These are phyloP conservation scores for Drosophila burlai DNA, from an alignment of 1,140 invertebrate species.

Conservation along the genomic window DNA sequence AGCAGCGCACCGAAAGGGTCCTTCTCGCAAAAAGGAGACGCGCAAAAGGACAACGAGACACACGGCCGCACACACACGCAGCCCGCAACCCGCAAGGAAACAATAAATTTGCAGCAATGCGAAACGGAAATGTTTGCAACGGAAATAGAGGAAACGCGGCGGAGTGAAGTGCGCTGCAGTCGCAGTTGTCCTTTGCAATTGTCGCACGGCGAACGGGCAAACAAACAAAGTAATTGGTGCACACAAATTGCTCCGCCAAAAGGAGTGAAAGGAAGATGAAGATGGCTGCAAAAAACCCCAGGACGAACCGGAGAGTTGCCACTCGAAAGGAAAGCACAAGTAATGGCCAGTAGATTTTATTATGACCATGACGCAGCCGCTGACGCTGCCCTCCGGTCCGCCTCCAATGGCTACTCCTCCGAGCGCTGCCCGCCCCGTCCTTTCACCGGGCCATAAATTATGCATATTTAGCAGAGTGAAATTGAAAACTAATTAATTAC, in stretches of 20 bases:
- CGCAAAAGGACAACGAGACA: slow-evolving; percentile 25
- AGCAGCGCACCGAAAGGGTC: slow-evolving; percentile 55
- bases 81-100: slow-evolving; percentile 70
- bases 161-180: slow-evolving; percentile 45
- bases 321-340: slow-evolving; percentile 48
- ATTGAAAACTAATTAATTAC: slow-evolving; percentile 84
- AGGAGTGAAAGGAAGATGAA: slow-evolving; percentile 23
- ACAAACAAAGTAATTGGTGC: slow-evolving; percentile 79
- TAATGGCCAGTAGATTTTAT: slow-evolving; percentile 77
- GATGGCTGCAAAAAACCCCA: slow-evolving; percentile 1
- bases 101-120: slow-evolving; percentile 79
- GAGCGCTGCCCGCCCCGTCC: neutral
- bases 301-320: slow-evolving; percentile 29
- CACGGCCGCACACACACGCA: slow-evolving; percentile 19
- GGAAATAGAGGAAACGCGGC: slow-evolving; percentile 74
- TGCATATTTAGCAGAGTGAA: slow-evolving; percentile 80
- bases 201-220: slow-evolving; percentile 57
- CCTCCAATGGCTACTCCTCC: neutral
- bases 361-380: slow-evolving; percentile 54
- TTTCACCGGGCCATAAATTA: slow-evolving; percentile 77
- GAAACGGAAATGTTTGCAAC: slow-evolving; percentile 82
- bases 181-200: slow-evolving; percentile 57
- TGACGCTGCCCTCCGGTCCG: slow-evolving; percentile 7
- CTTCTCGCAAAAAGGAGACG: slow-evolving; percentile 15
- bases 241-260: slow-evolving; percentile 65